phyloP scores from a whole-genome alignment of 2,888 invertebrate genomes.

The Aspidiotus destructor region DNA sequence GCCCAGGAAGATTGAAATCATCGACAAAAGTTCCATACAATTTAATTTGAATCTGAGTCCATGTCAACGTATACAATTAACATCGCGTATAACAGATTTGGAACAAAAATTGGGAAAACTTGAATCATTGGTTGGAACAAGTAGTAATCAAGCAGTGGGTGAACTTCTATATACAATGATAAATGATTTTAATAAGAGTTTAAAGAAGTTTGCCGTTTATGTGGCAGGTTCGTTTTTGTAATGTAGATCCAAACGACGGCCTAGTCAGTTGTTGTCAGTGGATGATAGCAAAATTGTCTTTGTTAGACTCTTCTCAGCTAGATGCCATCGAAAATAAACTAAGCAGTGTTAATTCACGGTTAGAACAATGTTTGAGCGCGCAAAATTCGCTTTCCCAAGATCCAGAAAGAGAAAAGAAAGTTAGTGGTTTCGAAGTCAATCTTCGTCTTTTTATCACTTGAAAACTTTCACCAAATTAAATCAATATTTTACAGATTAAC shows the following conservation, averaged over 20 bases:
- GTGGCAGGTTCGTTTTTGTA: constrained; percentile 26
- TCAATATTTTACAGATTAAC: constrained; percentile 51
- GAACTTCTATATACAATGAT: neutral
- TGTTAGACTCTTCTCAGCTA: constrained; percentile 71
- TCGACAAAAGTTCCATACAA: constrained; percentile 30
- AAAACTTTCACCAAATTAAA: neutral
- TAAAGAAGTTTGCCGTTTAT: constrained; percentile 1
- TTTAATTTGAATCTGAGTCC: constrained; percentile 43
- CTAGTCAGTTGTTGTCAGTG: constrained; percentile 44
- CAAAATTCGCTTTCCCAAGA: constrained; percentile 49
- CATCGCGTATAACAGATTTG: constrained; percentile 68
- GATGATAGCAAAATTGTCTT: constrained; percentile 64
- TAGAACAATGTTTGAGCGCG: constrained; percentile 53
- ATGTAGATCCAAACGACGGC: constrained; percentile 16
- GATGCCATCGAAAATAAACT: constrained; percentile 76
- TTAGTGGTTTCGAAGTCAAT: constrained; percentile 38
- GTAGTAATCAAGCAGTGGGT: constrained; percentile 43
- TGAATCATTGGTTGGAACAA: constrained; percentile 73
- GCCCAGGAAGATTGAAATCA: constrained; percentile 24
- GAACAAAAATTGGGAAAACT: constrained; percentile 75
- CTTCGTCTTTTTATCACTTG: no score
- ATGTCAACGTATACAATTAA: constrained; percentile 57
- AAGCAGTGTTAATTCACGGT: constrained; percentile 61
- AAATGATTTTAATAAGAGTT: neutral
- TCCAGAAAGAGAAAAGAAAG: constrained; percentile 57